Base-by-base conservation (phyloP, 2,888 invertebrate species). In the Caenorhabditis zanzibari region DNA sequence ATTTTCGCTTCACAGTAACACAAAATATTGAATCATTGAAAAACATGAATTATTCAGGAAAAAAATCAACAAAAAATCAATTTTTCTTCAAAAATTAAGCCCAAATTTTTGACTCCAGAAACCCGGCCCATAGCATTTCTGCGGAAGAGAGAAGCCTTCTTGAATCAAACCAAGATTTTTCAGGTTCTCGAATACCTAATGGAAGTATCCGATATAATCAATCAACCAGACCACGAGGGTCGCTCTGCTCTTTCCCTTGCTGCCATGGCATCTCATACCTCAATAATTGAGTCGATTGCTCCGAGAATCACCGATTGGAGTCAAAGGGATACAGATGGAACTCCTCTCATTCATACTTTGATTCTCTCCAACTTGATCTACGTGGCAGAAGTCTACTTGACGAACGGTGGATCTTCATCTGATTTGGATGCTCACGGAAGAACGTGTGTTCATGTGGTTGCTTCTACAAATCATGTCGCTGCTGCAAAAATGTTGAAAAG, bases 241-340 rank as follows among this genome's bases (percentile, higher is more conserved):
- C 96, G 96, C 93, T 93, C 93, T 1, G 92, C 93, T 3, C 88
- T 94, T 22, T 90, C 94, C 85, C 94, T 96, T 86, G 96, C 96
- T 22, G 95, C 96, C 0, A 93, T 96, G 22, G 96, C 96, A 92
- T 96, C 96, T 0, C 96, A 97, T 93, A 74, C 79, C 0, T 32
- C 56, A 3, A 72, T 84, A 10, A 64, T 85, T 35, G 83, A 84
- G 12, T 41, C 83, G 52, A 74, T 82, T 32, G 69, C 85, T 7
- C 81, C 82, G 5, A 61, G 32, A 7, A 75, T 83, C 35, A 68
- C 44, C 9, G 87, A 88, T 63, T 85, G 84, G 82, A 79, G 75
- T 32, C 87, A 87, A 63, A 28, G 63, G 9, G 87, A 88, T 68
- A 32, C 82, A 14, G 87, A 88, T 54, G 88, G 87, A 10, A 81